Evolutionary conservation across 2,888 invertebrate genomes (phyloP), one percentile per base, ranked within the genome.

Genomic region (Ormyrus rosae): DNA sequence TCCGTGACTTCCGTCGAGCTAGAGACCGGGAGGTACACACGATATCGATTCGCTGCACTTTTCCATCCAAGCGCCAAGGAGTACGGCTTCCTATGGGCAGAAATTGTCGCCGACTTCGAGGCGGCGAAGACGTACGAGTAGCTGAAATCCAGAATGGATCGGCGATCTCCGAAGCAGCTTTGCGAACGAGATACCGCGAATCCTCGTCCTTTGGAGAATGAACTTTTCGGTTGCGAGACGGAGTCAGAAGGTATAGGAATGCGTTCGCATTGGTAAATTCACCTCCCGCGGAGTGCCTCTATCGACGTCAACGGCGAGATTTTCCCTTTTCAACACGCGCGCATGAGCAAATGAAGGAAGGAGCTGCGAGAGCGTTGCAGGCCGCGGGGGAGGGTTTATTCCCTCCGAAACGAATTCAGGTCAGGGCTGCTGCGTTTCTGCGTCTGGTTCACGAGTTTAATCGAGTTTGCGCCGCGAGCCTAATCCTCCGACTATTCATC

Each of bases 341-440:
- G 45, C 13, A 46, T 45, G 11, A 64, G 10, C 63, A 45, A 11
- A 45, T 9, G 0, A 46, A 45, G 45, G 10, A 67, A 51, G 53
- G 19, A 67, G 34, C 6, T 8, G 34, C 6, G 46, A n/a, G 34
- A 3, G 51, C n/a, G 10, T 2, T 53, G 34, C 46, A 65, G 51
- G 58, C 6, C 48, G 6, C 48, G 50, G 13, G 53, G 55, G n/a
- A 11, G 76, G 67, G 13, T 13, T 51, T 58, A 58, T 60, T 60
- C 51, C 46, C 51, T 67, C 48, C 13, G 6, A 5, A 11, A 0
- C 0, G 19, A 60, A 79, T 63, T 9, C 69, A 45, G 73, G 78
- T 79, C 78, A 73, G 46, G 68, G 73, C 68, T 79, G 73, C 68
- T 60, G 51, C 34, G 56, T 64, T 65, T 58, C 51, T 58, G 58